Percentiles rank a stretch among this genome's conserved stretches.
phyloP scores from a whole-genome alignment of 2,888 invertebrate genomes.

The Thalpophila matura region DNA sequence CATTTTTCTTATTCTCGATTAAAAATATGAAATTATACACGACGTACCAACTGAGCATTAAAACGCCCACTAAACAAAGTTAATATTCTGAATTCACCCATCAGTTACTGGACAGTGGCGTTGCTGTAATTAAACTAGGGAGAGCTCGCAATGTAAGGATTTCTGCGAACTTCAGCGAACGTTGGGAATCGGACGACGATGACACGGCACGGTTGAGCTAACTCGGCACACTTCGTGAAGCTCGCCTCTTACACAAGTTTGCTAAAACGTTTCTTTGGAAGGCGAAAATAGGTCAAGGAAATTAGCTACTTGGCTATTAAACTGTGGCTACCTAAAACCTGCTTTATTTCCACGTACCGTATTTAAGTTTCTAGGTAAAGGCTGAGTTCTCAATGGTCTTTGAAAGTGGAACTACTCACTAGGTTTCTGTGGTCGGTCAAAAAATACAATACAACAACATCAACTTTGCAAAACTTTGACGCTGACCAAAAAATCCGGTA shows the following conservation, averaged over 20 bases:
- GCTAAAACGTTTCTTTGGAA: constrained; percentile 21
- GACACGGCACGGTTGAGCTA: constrained; percentile 28
- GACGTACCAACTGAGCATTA: not conserved
- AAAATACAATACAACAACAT: constrained; percentile 29
- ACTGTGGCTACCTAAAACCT: not conserved
- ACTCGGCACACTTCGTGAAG: constrained; percentile 20
- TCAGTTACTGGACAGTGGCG: constrained; percentile 46
- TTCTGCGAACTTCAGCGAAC: constrained; percentile 54
- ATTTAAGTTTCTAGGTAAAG: not conserved
- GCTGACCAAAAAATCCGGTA: constrained; percentile 57
- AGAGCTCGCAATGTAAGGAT: constrained; percentile 47
- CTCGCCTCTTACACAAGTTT: constrained; percentile 19
- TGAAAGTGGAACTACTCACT: not conserved
- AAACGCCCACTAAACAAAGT: constrained; percentile 23
- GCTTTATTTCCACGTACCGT: not conserved
- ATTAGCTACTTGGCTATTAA: constrained; percentile 7
- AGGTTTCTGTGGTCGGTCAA: not conserved
- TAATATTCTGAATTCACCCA: constrained; percentile 36
- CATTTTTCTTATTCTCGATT: not conserved
- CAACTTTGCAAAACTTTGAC: constrained; percentile 48
- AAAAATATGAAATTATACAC: not conserved
- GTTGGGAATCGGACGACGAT: constrained; percentile 28
- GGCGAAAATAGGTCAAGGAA: constrained; percentile 11
- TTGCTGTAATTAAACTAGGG: constrained; percentile 58
- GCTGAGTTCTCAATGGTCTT: too few relatives aligned